Conservation (phyloP, 2,888 invertebrate species). For the Hoplodrina ambigua region DNA sequence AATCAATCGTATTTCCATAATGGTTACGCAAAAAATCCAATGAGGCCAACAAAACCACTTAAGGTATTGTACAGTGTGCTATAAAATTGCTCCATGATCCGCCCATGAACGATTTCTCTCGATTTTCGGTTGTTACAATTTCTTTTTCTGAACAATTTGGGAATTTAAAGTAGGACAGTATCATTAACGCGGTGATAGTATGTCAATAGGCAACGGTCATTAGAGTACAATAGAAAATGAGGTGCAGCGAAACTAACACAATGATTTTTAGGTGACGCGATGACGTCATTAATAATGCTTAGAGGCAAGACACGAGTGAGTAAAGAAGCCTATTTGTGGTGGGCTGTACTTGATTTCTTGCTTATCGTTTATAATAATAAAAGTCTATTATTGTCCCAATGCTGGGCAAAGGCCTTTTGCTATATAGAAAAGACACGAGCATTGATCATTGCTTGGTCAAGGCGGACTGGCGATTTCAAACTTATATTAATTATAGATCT, state of each 20-base stretch:
- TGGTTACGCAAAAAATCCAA: conserved; percentile 2
- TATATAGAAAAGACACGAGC: no score
- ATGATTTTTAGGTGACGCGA: conserved; percentile 28
- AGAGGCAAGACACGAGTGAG: conserved; percentile 8
- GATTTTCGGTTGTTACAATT: conserved; percentile 21
- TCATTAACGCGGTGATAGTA: conserved; percentile 46
- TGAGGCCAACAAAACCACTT: conserved; percentile 8
- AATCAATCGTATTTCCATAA: background rate
- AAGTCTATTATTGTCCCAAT: no score
- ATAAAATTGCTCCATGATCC: conserved; percentile 21
- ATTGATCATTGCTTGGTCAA: no score
- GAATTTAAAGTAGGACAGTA: conserved; percentile 47
- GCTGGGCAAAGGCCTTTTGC: no score
- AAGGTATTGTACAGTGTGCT: background rate
- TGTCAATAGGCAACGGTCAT: conserved; percentile 56
- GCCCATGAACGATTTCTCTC: conserved; percentile 36
- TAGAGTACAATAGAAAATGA: conserved; percentile 49
- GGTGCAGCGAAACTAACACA: conserved; percentile 52
- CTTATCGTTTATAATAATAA: no score
- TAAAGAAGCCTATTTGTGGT: conserved; percentile 15
- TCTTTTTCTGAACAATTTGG: conserved; percentile 46
- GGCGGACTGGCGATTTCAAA: no score
- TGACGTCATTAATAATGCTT: conserved; percentile 29
- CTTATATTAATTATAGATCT: no score
- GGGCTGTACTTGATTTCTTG: conserved; percentile 12